Evolutionary conservation across 2,888 invertebrate genomes (phyloP).

Genomic region (Tortricodes alternella): DNA sequence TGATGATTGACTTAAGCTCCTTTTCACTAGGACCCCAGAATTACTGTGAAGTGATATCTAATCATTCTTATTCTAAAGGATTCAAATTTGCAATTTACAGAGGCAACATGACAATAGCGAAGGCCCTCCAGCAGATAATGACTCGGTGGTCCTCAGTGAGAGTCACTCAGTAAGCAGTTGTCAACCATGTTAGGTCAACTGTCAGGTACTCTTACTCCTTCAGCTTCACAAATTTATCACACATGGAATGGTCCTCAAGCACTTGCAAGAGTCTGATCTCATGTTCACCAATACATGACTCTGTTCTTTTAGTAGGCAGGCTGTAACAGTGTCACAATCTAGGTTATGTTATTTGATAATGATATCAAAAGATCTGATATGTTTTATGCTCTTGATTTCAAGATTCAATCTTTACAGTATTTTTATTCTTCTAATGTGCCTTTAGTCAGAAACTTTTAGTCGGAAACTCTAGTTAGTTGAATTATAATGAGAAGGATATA

Average conservation of each 20-base stretch:
- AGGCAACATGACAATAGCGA: constrained; percentile 88
- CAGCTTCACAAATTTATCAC: too few relatives aligned
- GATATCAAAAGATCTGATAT: not conserved
- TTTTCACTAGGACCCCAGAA: too few relatives aligned
- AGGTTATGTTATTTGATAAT: constrained; percentile 1
- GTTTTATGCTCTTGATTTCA: not conserved
- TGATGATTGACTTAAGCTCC: too few relatives aligned
- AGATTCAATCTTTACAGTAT: constrained; percentile 18
- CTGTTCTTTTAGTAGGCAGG: not conserved
- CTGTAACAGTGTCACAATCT: constrained; percentile 14
- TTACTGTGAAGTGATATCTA: too few relatives aligned
- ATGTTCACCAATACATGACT: not conserved
- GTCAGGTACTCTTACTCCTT: not conserved
- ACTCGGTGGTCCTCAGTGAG: constrained; percentile 86
- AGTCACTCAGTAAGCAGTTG: constrained; percentile 86
- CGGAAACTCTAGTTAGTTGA: too few relatives aligned
- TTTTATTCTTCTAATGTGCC: constrained; percentile 29
- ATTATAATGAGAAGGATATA: too few relatives aligned
- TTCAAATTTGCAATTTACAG: constrained; percentile 70
- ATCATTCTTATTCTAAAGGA: not conserved
- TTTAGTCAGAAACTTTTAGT: constrained; percentile 16
- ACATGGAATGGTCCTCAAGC: too few relatives aligned
- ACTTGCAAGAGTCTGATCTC: not conserved
- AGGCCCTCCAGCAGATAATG: constrained; percentile 83
- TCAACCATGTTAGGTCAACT: constrained; percentile 80